Conservation (phyloP, 2,113 vertebrate genomes). For the Euleptes europaea region DNA sequence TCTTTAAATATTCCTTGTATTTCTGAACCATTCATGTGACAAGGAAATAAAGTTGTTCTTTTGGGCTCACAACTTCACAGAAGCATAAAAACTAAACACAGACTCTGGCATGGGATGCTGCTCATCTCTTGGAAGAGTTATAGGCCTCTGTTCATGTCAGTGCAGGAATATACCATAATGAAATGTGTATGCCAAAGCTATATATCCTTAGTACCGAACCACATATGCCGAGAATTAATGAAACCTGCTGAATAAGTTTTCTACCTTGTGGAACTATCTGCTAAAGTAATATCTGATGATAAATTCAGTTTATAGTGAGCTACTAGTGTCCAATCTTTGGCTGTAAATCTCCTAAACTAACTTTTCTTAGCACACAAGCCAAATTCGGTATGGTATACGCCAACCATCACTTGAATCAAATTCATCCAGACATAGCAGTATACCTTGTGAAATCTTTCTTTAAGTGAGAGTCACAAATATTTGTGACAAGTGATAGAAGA, state of each 20-base stretch:
- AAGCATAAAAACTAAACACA: neutral
- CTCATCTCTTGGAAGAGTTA: constrained; percentile 59
- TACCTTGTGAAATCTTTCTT: constrained; percentile 70
- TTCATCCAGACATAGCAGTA: constrained; percentile 71
- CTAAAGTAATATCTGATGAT: constrained; percentile 81
- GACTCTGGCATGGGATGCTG: constrained; percentile 27
- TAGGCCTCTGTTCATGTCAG: constrained; percentile 42
- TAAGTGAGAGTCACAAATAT: constrained; percentile 75
- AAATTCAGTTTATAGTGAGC: constrained; percentile 81
- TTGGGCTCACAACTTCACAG: constrained; percentile 24
- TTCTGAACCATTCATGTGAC: constrained; percentile 5
- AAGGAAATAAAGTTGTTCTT: constrained; percentile 21
- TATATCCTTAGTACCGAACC: constrained; percentile 69
- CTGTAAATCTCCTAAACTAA: constrained; percentile 79
- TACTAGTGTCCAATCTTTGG: constrained; percentile 77
- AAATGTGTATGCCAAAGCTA: constrained; percentile 61
- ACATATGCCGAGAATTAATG: constrained; percentile 80
- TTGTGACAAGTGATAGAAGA: constrained; percentile 49
- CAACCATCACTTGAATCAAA: constrained; percentile 82
- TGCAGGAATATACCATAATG: constrained; percentile 59
- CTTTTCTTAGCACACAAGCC: constrained; percentile 69
- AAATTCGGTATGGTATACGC: constrained; percentile 65
- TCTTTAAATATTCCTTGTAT: neutral
- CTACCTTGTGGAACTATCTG: constrained; percentile 68
- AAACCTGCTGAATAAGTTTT: constrained; percentile 65